Conservation (phyloP, 2,113 vertebrate genomes). For the Saguinus midas region DNA sequence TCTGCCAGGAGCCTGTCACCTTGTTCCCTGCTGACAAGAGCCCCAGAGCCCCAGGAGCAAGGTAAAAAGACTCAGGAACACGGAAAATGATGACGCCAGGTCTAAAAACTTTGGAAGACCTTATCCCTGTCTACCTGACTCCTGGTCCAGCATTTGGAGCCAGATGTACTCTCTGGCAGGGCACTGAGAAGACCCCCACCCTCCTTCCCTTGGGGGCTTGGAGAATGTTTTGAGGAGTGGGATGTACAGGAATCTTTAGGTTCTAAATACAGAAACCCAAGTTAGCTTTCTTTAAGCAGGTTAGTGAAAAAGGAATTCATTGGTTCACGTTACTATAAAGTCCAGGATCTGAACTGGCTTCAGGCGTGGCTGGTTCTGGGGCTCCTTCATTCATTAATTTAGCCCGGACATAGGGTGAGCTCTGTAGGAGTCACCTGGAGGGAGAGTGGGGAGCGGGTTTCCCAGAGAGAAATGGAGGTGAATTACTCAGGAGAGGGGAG, state of each 20-base stretch:
- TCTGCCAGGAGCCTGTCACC: neutral
- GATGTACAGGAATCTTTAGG: neutral
- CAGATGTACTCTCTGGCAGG: neutral
- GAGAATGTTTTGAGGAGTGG: neutral
- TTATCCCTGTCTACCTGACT: too few species aligned
- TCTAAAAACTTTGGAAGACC: neutral
- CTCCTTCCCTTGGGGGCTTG: neutral
- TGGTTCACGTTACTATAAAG: neutral
- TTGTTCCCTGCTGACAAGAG: neutral
- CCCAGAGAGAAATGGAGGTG: neutral
- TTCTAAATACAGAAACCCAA: neutral
- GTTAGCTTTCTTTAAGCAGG: neutral
- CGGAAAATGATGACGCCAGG: accelerated
- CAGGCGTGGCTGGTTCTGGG: neutral
- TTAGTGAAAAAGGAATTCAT: neutral
- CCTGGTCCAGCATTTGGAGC: neutral
- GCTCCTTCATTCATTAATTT: neutral
- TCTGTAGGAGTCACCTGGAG: neutral
- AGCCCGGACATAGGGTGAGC: neutral
- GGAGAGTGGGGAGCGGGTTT: neutral
- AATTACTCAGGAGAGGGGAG: neutral
- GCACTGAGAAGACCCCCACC: neutral
- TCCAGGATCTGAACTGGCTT: neutral
- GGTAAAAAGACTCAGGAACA: neutral
- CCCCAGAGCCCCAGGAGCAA: neutral